Evolutionary conservation across 1,140 invertebrate species (phyloP), one percentile per base, ranked within the genome.

Genomic region (Dolichoris vasculosae): DNA sequence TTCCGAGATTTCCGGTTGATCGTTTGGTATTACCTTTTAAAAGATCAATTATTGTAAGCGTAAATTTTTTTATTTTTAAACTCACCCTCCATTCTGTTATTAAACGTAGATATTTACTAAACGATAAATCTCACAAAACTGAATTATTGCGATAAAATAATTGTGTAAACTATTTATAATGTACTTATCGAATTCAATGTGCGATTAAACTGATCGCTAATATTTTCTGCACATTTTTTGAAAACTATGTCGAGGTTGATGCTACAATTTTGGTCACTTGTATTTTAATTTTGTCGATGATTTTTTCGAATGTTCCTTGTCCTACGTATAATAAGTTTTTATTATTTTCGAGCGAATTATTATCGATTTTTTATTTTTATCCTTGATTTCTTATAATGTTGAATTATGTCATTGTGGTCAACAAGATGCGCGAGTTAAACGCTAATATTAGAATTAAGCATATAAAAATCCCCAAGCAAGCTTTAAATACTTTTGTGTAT

Each of bases 181-280:
- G 23, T 73, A 73, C 38, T 73, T 73, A 73, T 73, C 69, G 38
- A 43, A 43, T 73, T 43, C 43, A 38, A 73, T 73, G 43, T 15
- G 69, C 38, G 69, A 43, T 38, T 73, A 73, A 43, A 43, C 40
- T n/a, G 20, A n/a, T 43, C 32, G 4, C 43, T 73, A 43, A 73
- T 9, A 73, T 20, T 73, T 73, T 73, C n/a, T 43, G 13, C 38
- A 73, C 69, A 38, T 73, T 73, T 73, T 73, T 73, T 43, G 23
- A 73, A 73, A 73, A 73, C 38, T 43, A n/a, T 73, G 69, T 73
- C 69, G 69, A 73, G 69, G 69, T n/a, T 43, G 20, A 32, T 26
- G 32, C 38, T 73, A 73, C 7, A 71, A 71, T 73, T 73, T 73
- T 11, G 38, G 30, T 69, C 30, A 69, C 20, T 69, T 20, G 67